These are phyloP conservation scores for Hemicrepidius hirtus DNA, from an alignment of 2,888 invertebrate genomes.

Conservation along the genomic window DNA sequence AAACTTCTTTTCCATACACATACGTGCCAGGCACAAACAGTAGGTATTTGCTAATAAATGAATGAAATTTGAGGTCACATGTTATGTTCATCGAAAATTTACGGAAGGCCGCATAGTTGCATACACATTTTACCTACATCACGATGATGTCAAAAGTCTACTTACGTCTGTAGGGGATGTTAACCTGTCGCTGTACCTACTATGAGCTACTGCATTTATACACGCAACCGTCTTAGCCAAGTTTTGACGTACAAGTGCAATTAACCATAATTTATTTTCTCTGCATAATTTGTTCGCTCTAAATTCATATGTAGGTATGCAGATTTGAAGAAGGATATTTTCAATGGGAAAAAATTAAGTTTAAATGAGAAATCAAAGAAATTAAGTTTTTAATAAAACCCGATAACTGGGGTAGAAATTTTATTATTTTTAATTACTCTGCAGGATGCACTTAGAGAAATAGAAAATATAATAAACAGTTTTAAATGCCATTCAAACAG, in stretches of 20 bases:
- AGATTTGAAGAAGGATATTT: slow-evolving; percentile 31
- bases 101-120: slow-evolving; percentile 51
- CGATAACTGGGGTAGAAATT: too few species aligned
- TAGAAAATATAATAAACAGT: neutral
- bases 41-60: slow-evolving; percentile 32
- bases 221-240: slow-evolving; percentile 60
- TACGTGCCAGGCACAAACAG: slow-evolving; percentile 42
- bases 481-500: neutral
- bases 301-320: slow-evolving; percentile 38
- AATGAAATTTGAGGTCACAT: slow-evolving; percentile 42
- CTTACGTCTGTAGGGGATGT: slow-evolving; percentile 53
- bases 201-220: slow-evolving; percentile 59
- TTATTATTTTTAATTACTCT: too few species aligned
- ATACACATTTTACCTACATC: slow-evolving; percentile 57
- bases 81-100: slow-evolving; percentile 42
- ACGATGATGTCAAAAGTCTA: slow-evolving; percentile 54
- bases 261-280: slow-evolving; percentile 59
- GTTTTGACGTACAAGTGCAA: slow-evolving; percentile 60
- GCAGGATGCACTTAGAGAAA: too few species aligned
- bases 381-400: too few species aligned
- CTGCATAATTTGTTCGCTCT: slow-evolving; percentile 55
- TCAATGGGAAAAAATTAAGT: slow-evolving; percentile 9
- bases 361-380: neutral
- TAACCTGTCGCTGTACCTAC: slow-evolving; percentile 52
- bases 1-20: slow-evolving; percentile 13